A percentile compares a stretch with the other conserved stretches of the same genome.
Conservation (phyloP, 2,797 vertebrate species). For the Epinephelus malabaricus region DNA sequence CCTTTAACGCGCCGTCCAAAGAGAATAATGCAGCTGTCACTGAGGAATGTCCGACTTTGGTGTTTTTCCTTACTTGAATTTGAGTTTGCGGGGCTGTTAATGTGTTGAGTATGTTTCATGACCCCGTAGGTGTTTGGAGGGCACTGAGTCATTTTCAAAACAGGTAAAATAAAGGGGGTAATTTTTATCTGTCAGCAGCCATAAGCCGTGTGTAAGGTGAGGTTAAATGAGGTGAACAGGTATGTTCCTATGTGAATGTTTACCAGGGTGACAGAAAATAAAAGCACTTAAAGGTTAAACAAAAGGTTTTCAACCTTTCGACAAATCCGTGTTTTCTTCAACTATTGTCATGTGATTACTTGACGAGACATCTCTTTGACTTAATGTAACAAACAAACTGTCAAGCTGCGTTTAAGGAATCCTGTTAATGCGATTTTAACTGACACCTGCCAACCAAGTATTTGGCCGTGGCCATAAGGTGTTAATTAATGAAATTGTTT, state of each 20-base stretch:
- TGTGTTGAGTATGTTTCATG: constrained; percentile 11
- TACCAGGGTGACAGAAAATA: neutral
- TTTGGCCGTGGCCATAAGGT: neutral
- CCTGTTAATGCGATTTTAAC: constrained; percentile 1
- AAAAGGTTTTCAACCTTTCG: neutral
- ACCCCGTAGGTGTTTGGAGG: constrained; percentile 13
- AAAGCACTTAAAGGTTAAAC: neutral
- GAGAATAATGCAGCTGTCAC: constrained; percentile 43
- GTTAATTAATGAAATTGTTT: neutral
- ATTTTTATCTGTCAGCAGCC: constrained; percentile 50
- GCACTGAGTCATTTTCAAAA: constrained; percentile 20
- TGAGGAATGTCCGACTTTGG: constrained; percentile 9
- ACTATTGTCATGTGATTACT: neutral
- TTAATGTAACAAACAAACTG: neutral
- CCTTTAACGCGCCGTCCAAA: constrained; percentile 34
- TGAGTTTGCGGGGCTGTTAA: constrained; percentile 8
- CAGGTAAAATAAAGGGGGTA: constrained; percentile 10
- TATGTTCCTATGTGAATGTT: neutral
- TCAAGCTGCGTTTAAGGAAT: neutral
- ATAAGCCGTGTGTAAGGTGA: constrained; percentile 4
- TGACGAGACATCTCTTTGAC: neutral
- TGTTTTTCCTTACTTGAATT: constrained; percentile 16
- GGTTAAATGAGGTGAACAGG: constrained; percentile 37
- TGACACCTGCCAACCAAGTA: constrained; percentile 12
- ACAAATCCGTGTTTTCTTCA: neutral